Evolutionary conservation across 2,888 invertebrate species (phyloP).

Genomic region (Prenolepis imparis): DNA sequence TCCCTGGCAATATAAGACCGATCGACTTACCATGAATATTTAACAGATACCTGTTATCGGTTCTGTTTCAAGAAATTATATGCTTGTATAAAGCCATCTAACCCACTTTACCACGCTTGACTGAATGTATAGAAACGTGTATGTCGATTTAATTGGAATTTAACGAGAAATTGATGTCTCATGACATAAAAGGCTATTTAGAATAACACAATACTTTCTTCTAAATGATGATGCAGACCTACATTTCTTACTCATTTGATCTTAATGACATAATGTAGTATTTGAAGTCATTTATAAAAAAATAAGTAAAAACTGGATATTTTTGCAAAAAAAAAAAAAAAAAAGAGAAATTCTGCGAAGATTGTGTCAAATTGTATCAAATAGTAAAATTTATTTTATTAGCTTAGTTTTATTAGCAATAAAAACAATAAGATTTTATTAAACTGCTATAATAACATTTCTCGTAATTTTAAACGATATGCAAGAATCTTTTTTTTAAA

Average conservation of each 20-base stretch:
- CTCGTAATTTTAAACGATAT: not conserved
- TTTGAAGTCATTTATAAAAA: not conserved
- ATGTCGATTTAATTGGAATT: slow-evolving; percentile 25
- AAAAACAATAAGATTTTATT: not conserved
- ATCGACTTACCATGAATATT: slow-evolving; percentile 43
- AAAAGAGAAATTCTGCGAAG: not conserved
- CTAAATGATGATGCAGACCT: not conserved
- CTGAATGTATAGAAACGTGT: slow-evolving; percentile 23
- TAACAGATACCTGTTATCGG: slow-evolving; percentile 40
- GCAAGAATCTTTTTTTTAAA: not conserved
- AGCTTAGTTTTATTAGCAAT: not conserved
- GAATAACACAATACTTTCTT: not conserved
- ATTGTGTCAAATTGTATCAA: not conserved
- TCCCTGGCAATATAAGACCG: slow-evolving; percentile 4
- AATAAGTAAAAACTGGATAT: not conserved
- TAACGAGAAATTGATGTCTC: slow-evolving; percentile 37
- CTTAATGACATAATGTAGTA: not conserved
- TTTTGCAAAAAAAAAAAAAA: not conserved
- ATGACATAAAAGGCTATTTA: slow-evolving; percentile 3
- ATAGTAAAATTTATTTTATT: not conserved
- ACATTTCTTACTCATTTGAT: not conserved
- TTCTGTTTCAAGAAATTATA: slow-evolving; percentile 50
- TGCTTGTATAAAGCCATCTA: slow-evolving; percentile 49
- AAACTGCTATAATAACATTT: not conserved
- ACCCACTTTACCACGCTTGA: slow-evolving; percentile 29